A percentile compares a stretch with the other conserved stretches of the same genome.
Conservation (phyloP, 2,888 invertebrate species). For the Drosophila sordidula region DNA sequence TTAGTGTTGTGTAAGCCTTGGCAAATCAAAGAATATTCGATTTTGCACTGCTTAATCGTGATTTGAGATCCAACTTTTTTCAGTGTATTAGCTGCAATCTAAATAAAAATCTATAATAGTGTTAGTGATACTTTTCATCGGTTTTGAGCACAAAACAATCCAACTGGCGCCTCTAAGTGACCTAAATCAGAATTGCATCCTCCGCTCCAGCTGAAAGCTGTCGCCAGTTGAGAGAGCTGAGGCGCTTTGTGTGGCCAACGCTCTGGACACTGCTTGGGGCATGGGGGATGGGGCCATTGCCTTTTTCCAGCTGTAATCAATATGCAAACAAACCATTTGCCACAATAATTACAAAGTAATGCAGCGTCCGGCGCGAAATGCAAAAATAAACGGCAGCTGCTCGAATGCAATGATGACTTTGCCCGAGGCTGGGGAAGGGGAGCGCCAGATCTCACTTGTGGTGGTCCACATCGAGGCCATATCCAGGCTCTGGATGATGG, state of each 20-base stretch:
- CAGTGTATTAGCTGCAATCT: not conserved
- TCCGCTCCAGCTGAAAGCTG: slow-evolving; percentile 20
- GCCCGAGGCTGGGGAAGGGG: not conserved
- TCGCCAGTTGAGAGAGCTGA: slow-evolving; percentile 15
- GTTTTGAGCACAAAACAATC: not conserved
- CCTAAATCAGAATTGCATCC: slow-evolving; percentile 28
- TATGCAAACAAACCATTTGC: slow-evolving; percentile 82
- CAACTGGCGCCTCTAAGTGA: slow-evolving; percentile 26
- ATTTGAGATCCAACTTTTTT: too few relatives aligned
- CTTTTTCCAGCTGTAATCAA: slow-evolving; percentile 81
- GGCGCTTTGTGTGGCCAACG: slow-evolving; percentile 14
- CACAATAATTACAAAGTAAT: slow-evolving; percentile 82
- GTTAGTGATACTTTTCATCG: not conserved
- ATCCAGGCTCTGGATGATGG: slow-evolving; percentile 40
- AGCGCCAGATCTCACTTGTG: slow-evolving; percentile 27
- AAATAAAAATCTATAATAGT: not conserved
- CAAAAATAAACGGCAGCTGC: slow-evolving; percentile 73
- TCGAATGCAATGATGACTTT: slow-evolving; percentile 61
- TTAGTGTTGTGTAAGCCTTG: too few relatives aligned
- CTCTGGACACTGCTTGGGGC: slow-evolving; percentile 3
- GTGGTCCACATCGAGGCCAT: slow-evolving; percentile 59
- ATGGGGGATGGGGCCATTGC: slow-evolving; percentile 34
- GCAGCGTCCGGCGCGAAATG: slow-evolving; percentile 67
- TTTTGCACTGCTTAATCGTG: too few relatives aligned
- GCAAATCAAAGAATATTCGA: too few relatives aligned